A percentile compares a stretch with the other conserved stretches of the same genome.
phyloP scores from a whole-genome alignment of 2,113 vertebrate species.

The Nyctereutes procyonoides region DNA sequence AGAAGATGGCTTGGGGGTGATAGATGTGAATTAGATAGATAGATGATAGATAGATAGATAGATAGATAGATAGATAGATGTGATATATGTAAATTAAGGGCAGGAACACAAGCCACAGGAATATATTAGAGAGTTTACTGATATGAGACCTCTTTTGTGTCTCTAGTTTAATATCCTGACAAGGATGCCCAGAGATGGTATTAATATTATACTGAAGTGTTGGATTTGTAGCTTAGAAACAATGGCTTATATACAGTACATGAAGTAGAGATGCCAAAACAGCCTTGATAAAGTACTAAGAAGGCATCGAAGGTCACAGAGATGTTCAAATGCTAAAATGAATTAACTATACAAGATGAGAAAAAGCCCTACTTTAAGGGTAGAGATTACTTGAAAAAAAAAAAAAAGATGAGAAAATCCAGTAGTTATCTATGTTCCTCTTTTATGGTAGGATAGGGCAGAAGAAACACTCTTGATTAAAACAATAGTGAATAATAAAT shows the following conservation, averaged over 20 bases:
- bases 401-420: not conserved
- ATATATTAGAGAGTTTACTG: not conserved
- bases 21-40: not conserved
- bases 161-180: not conserved
- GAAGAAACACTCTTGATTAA: not conserved
- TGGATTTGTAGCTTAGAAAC: not conserved
- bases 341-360: not conserved
- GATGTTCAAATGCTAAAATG: not conserved
- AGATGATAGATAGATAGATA: no score
- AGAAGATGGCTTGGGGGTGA: not conserved
- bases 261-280: not conserved
- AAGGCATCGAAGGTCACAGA: not conserved
- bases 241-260: not conserved
- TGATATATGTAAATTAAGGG: not conserved
- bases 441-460: not conserved
- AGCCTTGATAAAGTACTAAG: not conserved
- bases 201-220: not conserved
- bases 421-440: not conserved
- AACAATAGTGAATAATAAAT: not conserved
- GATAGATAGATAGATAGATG: not conserved
- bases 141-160: not conserved
- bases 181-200: not conserved
- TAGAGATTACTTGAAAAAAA: not conserved
- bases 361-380: not conserved
- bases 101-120: not conserved